Conservation (phyloP, 2,888 invertebrate species). For the Habroteleia sp. region DNA sequence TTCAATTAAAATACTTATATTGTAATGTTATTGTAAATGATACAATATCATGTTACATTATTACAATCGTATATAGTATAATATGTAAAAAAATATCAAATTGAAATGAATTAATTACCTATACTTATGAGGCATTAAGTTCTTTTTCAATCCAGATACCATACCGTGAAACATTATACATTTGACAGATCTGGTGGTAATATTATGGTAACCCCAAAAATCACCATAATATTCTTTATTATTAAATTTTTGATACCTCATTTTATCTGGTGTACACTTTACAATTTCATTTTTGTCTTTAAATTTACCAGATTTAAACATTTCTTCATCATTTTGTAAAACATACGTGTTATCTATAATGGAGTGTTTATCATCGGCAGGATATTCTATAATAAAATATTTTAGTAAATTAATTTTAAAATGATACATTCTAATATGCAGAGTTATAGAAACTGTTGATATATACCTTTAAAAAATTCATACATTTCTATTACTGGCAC, state of each 20-base stretch:
- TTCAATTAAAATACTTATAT: no score
- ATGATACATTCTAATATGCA: background rate
- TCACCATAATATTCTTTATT: slow-evolving; percentile 81
- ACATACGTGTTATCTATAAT: slow-evolving; percentile 89
- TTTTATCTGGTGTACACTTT: slow-evolving; percentile 74
- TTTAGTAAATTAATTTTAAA: background rate
- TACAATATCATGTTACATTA: no score
- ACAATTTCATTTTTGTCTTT: slow-evolving; percentile 89
- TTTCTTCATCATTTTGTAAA: slow-evolving; percentile 92
- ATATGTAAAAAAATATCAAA: no score
- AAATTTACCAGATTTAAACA: slow-evolving; percentile 91
- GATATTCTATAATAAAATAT: slow-evolving; percentile 79
- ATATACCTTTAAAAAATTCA: slow-evolving; percentile 87
- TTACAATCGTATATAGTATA: no score
- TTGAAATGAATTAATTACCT: no score
- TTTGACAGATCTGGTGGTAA: slow-evolving; percentile 85
- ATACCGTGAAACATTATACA: slow-evolving; percentile 94
- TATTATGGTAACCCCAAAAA: slow-evolving; percentile 88
- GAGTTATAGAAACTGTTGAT: no score
- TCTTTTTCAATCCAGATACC: slow-evolving; percentile 84
- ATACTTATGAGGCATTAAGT: slow-evolving; percentile 82
- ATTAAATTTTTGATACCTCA: slow-evolving; percentile 74
- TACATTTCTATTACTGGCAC: slow-evolving; percentile 93
- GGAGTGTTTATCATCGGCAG: slow-evolving; percentile 77
- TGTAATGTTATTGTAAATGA: no score